Base-by-base conservation (phyloP, 2,888 invertebrate genomes). In the Cinara cedri region DNA sequence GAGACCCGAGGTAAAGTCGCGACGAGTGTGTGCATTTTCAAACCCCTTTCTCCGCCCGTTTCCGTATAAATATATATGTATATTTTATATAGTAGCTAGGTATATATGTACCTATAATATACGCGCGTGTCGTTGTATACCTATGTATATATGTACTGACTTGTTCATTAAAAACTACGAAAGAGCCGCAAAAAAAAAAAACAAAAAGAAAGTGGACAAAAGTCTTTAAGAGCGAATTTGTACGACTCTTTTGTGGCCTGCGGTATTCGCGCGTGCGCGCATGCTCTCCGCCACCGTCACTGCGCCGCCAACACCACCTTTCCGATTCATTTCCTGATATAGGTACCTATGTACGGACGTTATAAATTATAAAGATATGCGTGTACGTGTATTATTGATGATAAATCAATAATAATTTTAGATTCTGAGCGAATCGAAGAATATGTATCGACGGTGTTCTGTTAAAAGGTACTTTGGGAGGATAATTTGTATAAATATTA, bases 141-240 rank as follows among this genome's bases (percentile, higher is more conserved):
- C n/a, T n/a, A 26, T 24, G 26, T 57, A 65, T 42, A 63, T 13
- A 13, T 10, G n/a, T 34, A 34, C 10, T 16, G 72, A n/a, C n/a
- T 21, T 54, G 63, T 74, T 74, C 63, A 65, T 74, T 74, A 74
- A 74, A 74, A 74, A 74, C 74, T 74, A 21, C 63, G 74, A 74
- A 74, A 63, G 63, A 74, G 74, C 74, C 42, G 24, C 74, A 44
- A 63, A 54, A 54, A 74, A 63, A 75, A 65, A 44, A 75, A 75
- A 75, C 42, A 44, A 75, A 75, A 75, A 54, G 63, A 65, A 74
- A 51, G 62, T 62, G 54, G 74, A 65, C 54, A 75, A 75, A 75
- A 75, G 65, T 54, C 74, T 75, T 75, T 75, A 75, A 75, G 74
- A 75, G 74, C 74, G 51, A 65, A 74, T 74, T 63, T 54, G 51